Evolutionary conservation across 2,113 vertebrate genomes (phyloP).

Genomic region (Sitta europaea): DNA sequence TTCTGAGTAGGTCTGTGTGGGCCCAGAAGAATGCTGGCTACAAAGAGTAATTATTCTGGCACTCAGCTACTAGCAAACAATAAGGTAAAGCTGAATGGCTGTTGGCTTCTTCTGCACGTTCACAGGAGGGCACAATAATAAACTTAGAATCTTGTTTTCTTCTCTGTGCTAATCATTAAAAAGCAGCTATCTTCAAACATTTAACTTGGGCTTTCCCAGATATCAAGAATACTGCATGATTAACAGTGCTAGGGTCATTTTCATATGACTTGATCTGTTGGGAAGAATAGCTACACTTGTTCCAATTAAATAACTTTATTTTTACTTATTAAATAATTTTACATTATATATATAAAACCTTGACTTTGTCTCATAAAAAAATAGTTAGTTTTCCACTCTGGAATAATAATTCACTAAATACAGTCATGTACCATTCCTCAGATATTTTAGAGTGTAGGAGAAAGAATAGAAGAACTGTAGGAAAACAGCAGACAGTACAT

Average conservation of each 20-base stretch:
- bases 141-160: not conserved
- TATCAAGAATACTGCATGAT: not conserved
- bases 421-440: slow-evolving; percentile 37
- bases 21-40: slow-evolving; percentile 70
- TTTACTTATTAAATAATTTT: not conserved
- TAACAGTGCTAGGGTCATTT: not conserved
- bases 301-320: not conserved
- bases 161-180: slow-evolving; percentile 5
- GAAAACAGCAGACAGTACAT: not conserved
- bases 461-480: slow-evolving; percentile 22
- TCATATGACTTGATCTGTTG: not conserved
- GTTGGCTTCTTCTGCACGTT: slow-evolving; percentile 33
- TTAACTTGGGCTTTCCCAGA: not conserved
- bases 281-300: not conserved
- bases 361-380: not conserved
- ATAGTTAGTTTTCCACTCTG: not conserved
- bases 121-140: not conserved
- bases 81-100: slow-evolving; percentile 27
- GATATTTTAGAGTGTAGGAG: slow-evolving; percentile 58
- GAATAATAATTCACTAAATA: not conserved
- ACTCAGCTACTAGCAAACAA: slow-evolving; percentile 22
- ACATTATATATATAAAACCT: not conserved
- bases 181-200: not conserved
- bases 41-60: slow-evolving; percentile 64
- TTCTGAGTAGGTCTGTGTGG: slow-evolving; percentile 68